phyloP scores from a whole-genome alignment of 2,113 vertebrate genomes.

The Raphicerus campestris region DNA sequence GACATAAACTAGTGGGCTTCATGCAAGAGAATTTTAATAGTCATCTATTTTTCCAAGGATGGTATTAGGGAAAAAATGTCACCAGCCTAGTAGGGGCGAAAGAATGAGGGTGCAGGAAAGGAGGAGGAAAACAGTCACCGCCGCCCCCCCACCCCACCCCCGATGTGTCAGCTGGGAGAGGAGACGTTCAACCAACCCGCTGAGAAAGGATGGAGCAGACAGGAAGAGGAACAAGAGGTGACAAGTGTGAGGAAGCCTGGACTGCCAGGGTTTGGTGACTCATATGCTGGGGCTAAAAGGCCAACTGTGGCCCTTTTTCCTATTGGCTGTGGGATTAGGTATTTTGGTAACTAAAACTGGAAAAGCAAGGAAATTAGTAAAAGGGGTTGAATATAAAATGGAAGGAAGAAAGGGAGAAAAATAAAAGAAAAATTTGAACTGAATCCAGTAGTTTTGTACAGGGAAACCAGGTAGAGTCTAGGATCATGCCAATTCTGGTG shows the following conservation, averaged over 20 bases:
- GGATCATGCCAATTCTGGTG: no score
- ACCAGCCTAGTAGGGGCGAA: background rate
- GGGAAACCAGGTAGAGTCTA: background rate
- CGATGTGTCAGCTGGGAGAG: background rate
- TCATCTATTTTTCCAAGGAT: background rate
- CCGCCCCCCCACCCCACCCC: rapidly evolving
- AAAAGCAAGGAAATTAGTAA: background rate
- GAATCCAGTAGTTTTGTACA: background rate
- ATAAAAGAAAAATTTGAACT: background rate
- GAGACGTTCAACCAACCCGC: background rate
- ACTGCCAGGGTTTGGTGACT: background rate
- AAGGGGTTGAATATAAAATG: background rate
- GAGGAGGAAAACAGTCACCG: background rate
- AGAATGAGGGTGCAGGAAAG: background rate
- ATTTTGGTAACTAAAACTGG: background rate
- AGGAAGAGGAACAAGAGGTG: background rate
- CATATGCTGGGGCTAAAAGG: background rate
- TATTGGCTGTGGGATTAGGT: background rate
- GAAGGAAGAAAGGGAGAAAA: background rate
- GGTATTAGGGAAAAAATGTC: background rate
- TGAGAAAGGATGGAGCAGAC: background rate
- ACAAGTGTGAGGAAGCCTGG: background rate
- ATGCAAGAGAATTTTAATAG: background rate
- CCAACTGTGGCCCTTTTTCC: background rate
- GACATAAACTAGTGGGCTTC: background rate